Evolutionary conservation across 2,888 invertebrate species (phyloP).

Genomic region (Nemurella pictetii): DNA sequence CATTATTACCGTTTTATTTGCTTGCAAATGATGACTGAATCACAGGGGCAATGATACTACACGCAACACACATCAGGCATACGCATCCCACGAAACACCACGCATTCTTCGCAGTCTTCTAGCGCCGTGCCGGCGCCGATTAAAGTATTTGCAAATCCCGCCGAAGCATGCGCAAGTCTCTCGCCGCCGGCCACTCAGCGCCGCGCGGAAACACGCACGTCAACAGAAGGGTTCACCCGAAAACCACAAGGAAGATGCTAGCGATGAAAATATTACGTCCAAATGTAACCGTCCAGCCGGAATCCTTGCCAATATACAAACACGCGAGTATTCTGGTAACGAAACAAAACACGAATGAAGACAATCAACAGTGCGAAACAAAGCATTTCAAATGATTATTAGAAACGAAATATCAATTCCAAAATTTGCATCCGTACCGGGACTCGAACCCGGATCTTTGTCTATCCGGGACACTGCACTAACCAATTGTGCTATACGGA

Average conservation of each 20-base stretch:
- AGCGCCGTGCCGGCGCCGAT: not conserved
- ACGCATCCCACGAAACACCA: constrained; percentile 20
- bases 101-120: constrained; percentile 17
- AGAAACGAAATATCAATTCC: no score
- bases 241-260: not conserved
- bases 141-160: not conserved
- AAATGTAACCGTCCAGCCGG: not conserved
- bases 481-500: no score
- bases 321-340: not conserved
- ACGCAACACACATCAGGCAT: constrained; percentile 20
- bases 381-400: not conserved
- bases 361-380: not conserved
- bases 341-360: not conserved
- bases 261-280: not conserved
- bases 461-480: no score
- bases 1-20: constrained; percentile 14
- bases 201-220: not conserved
- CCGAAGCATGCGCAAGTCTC: not conserved
- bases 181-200: not conserved
- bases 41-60: constrained; percentile 35
- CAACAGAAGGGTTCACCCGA: not conserved
- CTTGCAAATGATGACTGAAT: constrained; percentile 28
- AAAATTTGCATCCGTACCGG: no score
- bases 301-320: not conserved
- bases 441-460: no score